Percentiles rank a stretch among this genome's conserved stretches.
Conservation (phyloP, 2,797 vertebrate species). For the Threskiornis aethiopicus region DNA sequence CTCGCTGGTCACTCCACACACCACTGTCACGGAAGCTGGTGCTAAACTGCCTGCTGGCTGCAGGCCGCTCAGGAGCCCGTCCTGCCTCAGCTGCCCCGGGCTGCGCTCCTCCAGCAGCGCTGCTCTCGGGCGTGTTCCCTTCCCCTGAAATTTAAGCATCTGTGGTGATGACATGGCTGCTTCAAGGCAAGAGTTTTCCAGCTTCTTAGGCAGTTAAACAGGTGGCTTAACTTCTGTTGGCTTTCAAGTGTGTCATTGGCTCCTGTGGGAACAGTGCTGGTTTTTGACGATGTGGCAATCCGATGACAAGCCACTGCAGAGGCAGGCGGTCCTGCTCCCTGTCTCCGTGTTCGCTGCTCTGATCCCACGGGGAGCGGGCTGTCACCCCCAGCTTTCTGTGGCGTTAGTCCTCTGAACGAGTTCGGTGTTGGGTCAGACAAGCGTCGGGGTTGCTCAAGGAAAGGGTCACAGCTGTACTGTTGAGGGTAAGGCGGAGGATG, state of each 20-base stretch:
- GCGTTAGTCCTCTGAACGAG: not conserved
- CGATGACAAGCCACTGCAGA: not conserved
- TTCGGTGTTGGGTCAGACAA: not conserved
- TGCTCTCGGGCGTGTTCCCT: not conserved
- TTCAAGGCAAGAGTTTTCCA: not conserved
- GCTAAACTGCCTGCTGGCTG: not conserved
- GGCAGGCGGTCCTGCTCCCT: not conserved
- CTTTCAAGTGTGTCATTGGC: not conserved
- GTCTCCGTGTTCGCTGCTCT: not conserved
- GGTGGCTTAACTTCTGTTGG: not conserved
- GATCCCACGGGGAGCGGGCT: fast-evolving
- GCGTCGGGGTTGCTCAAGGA: not conserved
- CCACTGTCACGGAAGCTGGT: fast-evolving
- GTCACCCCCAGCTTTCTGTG: not conserved
- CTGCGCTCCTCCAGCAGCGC: not conserved
- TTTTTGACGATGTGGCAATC: not conserved
- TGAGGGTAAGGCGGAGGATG: fast-evolving
- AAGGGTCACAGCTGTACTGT: not conserved
- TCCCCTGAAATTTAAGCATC: not conserved
- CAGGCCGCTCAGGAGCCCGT: fast-evolving
- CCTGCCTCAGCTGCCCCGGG: not conserved
- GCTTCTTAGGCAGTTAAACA: not conserved
- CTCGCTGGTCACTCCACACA: fast-evolving
- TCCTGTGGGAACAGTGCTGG: not conserved
- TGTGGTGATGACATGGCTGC: not conserved